Evolutionary conservation across 2,113 vertebrate species (phyloP), one percentile per base, ranked within the genome.

Genomic region (Tautogolabrus adspersus): DNA sequence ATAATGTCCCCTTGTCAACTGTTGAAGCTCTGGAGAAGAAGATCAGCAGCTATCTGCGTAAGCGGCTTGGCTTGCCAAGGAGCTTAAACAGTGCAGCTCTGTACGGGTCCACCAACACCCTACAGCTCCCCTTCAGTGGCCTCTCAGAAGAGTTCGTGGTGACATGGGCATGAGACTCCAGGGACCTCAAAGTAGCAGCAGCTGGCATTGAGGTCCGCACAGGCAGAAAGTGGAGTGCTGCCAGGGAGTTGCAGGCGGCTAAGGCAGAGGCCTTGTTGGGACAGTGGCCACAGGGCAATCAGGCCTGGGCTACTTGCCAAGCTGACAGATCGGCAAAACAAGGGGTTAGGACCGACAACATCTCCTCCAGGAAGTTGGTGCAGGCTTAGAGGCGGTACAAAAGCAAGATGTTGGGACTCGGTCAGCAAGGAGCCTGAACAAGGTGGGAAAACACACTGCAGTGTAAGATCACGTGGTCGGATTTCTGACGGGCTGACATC

Each of bases 381-480:
- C 9, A 42, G 40, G 40, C 8, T 3, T 42, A 11, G 40, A 9
- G 40, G 40, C 4, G 11, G 10, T 16, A 6, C 12, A 13, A 6
- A 1, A 12, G 40, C 10, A 46, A 16, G 21, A 44, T 44, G 3
- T n/a, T 62, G 38, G 38, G 21, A 42, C 59, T 61, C 2, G 3
- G 38, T 42, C 21, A 46, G 12, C 60, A 62, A 23, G 47, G 40
- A 62, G n/a, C 38, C 21, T 18, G n/a, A 10, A 44, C 13, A 42
- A 62, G n/a, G 38, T 62, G 60, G 21, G 60, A 62, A 23, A 62
- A 44, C 21, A 44, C 13, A 23, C n/a, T 44, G 12, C n/a, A 62
- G 60, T 6, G 40, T 10, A 42, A 42, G 40, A 10, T 42, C 40
- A 10, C 10, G 2, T 8, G 13, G 38, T 44, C 38, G 8, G 38